Base-by-base conservation (phyloP, 2,797 vertebrate genomes). In the Dendrocincla fuliginosa region DNA sequence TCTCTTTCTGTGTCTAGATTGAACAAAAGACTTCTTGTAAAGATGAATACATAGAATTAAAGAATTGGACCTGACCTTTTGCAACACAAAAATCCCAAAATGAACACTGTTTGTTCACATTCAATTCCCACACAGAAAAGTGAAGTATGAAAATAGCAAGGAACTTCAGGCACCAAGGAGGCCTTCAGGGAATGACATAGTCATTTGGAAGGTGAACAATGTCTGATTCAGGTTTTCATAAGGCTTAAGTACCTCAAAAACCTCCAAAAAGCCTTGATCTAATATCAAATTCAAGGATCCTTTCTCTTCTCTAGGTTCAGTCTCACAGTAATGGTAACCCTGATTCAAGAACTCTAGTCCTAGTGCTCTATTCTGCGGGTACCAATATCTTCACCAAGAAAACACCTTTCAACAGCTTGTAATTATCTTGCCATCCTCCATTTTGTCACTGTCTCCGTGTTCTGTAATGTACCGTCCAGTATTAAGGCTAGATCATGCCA, bases 71-170 rank as follows among this genome's bases (percentile, higher is more conserved):
- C 68, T 95, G 93, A 92, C 91, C 93, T 96, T 91, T 89, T 77
- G 32, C 71, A 85, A 28, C 37, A 63, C 41, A 49, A 52, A 75
- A 87, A 71, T 63, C 67, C 42, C 30, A 10, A 92, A 93, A 81
- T 61, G 42, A 94, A 53, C 68, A 89, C n/a, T 93, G 78, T 90
- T 96, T 94, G 59, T 83, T 92, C 91, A 85, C 61, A 77, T 87
- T 89, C 68, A 57, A 71, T 91, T 95, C 84, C 87, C 91, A 92
- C 64, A 91, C 52, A 0, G 1, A 79, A 75, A 90, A 93, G 9
- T 37, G 11, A 77, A 92, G 59, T 80, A 81, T 44, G 87, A 91
- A 92, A 92, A 80, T 35, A 79, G 7, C 37, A 67, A 89, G 79
- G 44, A 91, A 85, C 75, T 92, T 92, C 55, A 89, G 44, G 60